Conservation (phyloP, 2,888 invertebrate species). For the Patella ulyssiponensis region DNA sequence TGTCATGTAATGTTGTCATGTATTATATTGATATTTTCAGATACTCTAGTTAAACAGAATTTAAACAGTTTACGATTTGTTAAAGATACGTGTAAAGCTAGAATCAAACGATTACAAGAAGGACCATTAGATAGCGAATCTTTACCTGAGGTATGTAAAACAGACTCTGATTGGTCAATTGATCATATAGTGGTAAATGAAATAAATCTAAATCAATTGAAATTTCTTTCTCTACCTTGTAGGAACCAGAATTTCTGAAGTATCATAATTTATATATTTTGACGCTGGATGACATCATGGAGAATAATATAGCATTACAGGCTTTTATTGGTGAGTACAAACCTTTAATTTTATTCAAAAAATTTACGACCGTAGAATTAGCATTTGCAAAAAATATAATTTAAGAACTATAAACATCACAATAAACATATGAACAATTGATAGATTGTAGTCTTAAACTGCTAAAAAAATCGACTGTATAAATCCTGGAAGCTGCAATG, state of each 20-base stretch:
- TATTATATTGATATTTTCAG: conserved; percentile 68
- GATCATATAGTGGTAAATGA: too few species aligned
- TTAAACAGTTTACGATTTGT: conserved; percentile 87
- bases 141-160: conserved; percentile 53
- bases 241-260: conserved; percentile 61
- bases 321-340: conserved; percentile 74
- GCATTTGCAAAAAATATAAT: too few species aligned
- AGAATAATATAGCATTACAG: conserved; percentile 80
- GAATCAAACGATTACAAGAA: conserved; percentile 75
- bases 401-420: too few species aligned
- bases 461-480: too few species aligned
- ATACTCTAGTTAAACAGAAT: conserved; percentile 86
- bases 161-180: too few species aligned
- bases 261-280: conserved; percentile 76
- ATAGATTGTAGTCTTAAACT: too few species aligned
- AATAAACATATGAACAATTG: too few species aligned
- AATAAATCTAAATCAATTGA: too few species aligned
- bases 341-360: too few species aligned
- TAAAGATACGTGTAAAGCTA: conserved; percentile 82
- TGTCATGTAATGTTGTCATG: not conserved
- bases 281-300: conserved; percentile 81
- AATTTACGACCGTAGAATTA: too few species aligned
- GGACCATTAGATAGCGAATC: conserved; percentile 71
- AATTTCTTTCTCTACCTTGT: conserved; percentile 29
- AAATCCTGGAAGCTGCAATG: too few species aligned